Conservation (phyloP, 2,113 vertebrate genomes). For the Smithornis capensis region DNA sequence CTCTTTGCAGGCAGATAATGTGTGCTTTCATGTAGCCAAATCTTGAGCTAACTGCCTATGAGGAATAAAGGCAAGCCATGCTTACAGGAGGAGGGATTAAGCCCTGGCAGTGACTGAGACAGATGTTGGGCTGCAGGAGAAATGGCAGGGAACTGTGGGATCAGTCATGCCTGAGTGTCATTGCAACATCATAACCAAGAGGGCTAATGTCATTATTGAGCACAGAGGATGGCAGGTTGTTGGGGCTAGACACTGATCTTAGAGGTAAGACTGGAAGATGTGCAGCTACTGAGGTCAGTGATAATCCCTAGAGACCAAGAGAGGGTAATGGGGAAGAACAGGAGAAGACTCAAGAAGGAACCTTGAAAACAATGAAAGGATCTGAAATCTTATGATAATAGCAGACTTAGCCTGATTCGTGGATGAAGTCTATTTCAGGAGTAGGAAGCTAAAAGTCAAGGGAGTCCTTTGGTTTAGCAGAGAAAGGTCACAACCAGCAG, state of each 20-base stretch:
- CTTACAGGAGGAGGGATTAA: not conserved
- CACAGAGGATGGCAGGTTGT: not conserved
- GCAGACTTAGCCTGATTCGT: not conserved
- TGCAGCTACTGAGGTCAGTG: not conserved
- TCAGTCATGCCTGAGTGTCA: not conserved
- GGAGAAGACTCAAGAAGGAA: not conserved
- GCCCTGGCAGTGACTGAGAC: not conserved
- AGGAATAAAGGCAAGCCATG: not conserved
- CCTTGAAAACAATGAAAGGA: not conserved
- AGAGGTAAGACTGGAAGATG: not conserved
- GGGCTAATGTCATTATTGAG: not conserved
- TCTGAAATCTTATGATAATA: not conserved
- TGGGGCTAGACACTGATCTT: not conserved
- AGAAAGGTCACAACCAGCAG: not conserved
- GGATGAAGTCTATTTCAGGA: not conserved
- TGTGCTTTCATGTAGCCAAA: not conserved
- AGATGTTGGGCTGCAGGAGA: accelerated
- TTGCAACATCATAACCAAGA: not conserved
- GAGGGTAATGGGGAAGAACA: not conserved
- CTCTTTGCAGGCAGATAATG: not conserved
- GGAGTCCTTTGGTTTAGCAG: not conserved
- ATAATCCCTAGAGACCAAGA: not conserved
- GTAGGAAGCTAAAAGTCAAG: not conserved
- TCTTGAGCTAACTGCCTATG: not conserved
- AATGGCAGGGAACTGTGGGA: not conserved